Conservation (phyloP, 2,888 invertebrate species). For the Andricus curvator region DNA sequence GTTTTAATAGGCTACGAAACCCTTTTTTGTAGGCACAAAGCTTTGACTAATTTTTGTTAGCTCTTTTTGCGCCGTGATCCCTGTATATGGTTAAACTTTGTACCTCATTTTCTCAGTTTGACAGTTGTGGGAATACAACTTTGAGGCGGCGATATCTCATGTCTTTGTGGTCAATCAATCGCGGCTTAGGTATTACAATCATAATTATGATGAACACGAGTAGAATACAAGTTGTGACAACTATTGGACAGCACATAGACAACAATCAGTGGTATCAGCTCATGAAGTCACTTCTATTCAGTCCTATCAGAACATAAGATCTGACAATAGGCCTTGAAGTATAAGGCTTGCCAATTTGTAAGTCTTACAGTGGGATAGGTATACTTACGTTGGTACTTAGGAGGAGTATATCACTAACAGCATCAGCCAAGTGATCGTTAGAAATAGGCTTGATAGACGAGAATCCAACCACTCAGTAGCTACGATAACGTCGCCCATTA, state of each 20-base stretch:
- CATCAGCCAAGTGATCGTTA: slow-evolving; percentile 14
- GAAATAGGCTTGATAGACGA: slow-evolving; percentile 6
- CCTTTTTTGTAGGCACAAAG: too few species aligned
- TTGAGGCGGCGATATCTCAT: too few species aligned
- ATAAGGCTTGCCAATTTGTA: neutral
- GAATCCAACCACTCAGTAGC: slow-evolving; percentile 20
- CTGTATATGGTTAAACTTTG: too few species aligned
- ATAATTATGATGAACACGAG: neutral
- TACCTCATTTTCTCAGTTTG: too few species aligned
- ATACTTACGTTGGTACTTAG: neutral
- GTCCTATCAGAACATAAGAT: neutral
- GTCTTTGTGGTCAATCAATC: neutral
- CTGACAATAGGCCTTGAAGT: neutral
- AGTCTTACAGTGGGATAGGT: neutral
- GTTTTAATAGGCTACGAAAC: too few species aligned
- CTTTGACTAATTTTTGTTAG: too few species aligned
- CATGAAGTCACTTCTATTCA: neutral
- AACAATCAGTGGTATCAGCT: neutral
- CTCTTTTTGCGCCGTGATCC: too few species aligned
- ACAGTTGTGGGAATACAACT: too few species aligned
- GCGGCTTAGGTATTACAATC: neutral
- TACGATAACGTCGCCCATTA: slow-evolving; percentile 63
- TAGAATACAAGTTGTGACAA: neutral
- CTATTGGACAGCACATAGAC: neutral
- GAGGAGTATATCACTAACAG: neutral